Evolutionary conservation across 92 coral and sea anemone species (phyloP).

Genomic region (Scolanthus callimorphus): DNA sequence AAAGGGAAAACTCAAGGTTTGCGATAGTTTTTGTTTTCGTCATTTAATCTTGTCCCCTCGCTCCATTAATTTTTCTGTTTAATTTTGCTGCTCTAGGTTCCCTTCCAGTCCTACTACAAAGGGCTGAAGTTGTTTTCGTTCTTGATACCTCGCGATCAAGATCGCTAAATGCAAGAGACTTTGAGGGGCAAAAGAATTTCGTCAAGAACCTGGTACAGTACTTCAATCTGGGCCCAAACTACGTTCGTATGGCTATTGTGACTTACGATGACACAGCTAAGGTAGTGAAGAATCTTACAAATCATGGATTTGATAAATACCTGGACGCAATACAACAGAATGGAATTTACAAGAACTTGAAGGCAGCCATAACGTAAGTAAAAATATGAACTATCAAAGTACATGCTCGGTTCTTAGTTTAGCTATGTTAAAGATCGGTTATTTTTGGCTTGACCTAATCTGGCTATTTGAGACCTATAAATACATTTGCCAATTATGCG

Average conservation of each 20-base stretch:
- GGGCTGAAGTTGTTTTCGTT: slow-evolving; percentile 68
- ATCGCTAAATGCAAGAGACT: slow-evolving; percentile 53
- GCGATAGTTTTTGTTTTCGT: neutral
- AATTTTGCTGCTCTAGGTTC: too few species aligned
- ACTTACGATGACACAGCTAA: slow-evolving; percentile 47
- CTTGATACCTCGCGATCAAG: slow-evolving; percentile 73
- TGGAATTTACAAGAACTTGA: slow-evolving; percentile 29
- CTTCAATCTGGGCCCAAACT: slow-evolving; percentile 46
- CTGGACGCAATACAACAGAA: slow-evolving; percentile 11
- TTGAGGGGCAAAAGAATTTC: slow-evolving; percentile 56
- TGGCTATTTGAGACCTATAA: too few species aligned
- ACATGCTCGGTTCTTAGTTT: too few species aligned
- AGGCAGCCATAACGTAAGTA: too few species aligned
- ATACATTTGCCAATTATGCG: too few species aligned
- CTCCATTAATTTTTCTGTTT: too few species aligned
- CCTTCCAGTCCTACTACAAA: too few species aligned
- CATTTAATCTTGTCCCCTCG: slow-evolving; percentile 10
- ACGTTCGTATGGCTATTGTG: slow-evolving; percentile 63
- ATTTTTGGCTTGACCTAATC: too few species aligned
- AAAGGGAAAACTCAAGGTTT: slow-evolving; percentile 1
- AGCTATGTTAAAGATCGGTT: too few species aligned
- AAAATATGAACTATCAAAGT: too few species aligned
- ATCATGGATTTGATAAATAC: slow-evolving; percentile 13
- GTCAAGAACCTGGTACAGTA: slow-evolving; percentile 45
- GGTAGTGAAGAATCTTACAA: slow-evolving; percentile 22